Percentiles rank a stretch among this genome's conserved stretches.
phyloP scores from a whole-genome alignment of 2,888 invertebrate genomes.

The Drosophila vallismaia region DNA sequence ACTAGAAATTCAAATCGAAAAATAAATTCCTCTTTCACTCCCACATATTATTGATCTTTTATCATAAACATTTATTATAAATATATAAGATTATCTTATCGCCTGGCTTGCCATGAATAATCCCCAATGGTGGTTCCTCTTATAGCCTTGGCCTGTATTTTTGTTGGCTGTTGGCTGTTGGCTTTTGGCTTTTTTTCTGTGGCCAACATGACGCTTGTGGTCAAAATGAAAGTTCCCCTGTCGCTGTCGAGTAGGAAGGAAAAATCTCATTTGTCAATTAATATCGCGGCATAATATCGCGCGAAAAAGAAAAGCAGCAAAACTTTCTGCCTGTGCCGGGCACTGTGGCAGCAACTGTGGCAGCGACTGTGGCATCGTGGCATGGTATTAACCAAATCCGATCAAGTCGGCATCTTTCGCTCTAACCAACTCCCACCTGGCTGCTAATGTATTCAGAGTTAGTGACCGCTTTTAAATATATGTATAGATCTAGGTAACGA shows the following conservation, averaged over 20 bases:
- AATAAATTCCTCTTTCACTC: not conserved
- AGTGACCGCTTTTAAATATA: slow-evolving; percentile 1
- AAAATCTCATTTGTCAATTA: slow-evolving; percentile 82
- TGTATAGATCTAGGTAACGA: not conserved
- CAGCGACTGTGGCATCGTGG: slow-evolving; percentile 53
- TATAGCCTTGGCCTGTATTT: slow-evolving; percentile 75
- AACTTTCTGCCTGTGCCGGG: slow-evolving; percentile 66
- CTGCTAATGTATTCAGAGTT: slow-evolving; percentile 43
- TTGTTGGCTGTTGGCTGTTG: slow-evolving; percentile 57
- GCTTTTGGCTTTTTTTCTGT: slow-evolving; percentile 54
- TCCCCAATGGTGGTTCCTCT: slow-evolving; percentile 12
- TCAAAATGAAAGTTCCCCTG: slow-evolving; percentile 79
- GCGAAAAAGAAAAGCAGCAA: slow-evolving; percentile 58
- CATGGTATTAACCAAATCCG: slow-evolving; percentile 72
- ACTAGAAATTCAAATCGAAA: too few species aligned
- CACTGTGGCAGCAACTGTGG: slow-evolving; percentile 33
- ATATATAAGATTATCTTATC: slow-evolving; percentile 20
- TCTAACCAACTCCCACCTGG: slow-evolving; percentile 44
- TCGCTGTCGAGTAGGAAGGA: slow-evolving; percentile 79
- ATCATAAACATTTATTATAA: not conserved
- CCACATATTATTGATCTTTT: not conserved
- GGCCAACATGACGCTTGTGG: slow-evolving; percentile 70
- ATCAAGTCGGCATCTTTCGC: slow-evolving; percentile 43
- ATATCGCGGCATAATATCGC: slow-evolving; percentile 79
- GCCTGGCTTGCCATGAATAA: slow-evolving; percentile 23